Evolutionary conservation across 2,797 vertebrate species (phyloP), one percentile per base, ranked within the genome.

Genomic region (Platalea minor): DNA sequence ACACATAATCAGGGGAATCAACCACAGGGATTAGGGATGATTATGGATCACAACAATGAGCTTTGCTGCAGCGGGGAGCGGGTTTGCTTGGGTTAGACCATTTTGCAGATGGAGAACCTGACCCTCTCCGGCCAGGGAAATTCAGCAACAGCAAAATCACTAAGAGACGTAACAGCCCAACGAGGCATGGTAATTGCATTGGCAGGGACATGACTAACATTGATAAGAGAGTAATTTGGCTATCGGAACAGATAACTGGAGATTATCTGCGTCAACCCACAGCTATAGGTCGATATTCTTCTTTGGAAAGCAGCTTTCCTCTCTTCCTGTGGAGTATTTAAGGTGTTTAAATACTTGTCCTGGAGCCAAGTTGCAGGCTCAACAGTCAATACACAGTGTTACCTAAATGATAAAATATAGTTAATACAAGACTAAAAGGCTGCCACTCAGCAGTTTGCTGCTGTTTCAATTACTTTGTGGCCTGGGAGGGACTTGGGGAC

Each of bases 251-350:
- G 89, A 59, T 56, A 92, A 60, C 19, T 50, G 56, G 65, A 91
- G 87, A 90, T 96, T 86, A 96, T 45, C 89, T 33, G 35, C 23
- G 33, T 81, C 65, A n/a, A 28, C 68, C 45, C 79, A 75, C 79
- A 73, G 85, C 43, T 53, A 19, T 4, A 70, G 50, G 72, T 67
- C 5, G 2, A 73, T 92, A 54, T 45, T 79, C 51, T 72, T 75
- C 74, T 65, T 59, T 31, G 59, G 61, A 94, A 96, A 96, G 87
- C 65, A 53, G 89, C 59, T 91, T 88, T 95, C 43, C 59, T 82
- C 29, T 45, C 64, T 39, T 72, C 63, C 82, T 13, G 5, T 29
- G 67, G n/a, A 87, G 84, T 21, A 56, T 35, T 91, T 75, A 83
- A 61, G 64, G 60, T 61, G 61, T 77, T 89, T 67, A 94, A 94